Percentiles rank a stretch among this genome's conserved stretches.
Evolutionary conservation across 2,888 invertebrate species (phyloP).

Genomic region (Hipparchia semele): DNA sequence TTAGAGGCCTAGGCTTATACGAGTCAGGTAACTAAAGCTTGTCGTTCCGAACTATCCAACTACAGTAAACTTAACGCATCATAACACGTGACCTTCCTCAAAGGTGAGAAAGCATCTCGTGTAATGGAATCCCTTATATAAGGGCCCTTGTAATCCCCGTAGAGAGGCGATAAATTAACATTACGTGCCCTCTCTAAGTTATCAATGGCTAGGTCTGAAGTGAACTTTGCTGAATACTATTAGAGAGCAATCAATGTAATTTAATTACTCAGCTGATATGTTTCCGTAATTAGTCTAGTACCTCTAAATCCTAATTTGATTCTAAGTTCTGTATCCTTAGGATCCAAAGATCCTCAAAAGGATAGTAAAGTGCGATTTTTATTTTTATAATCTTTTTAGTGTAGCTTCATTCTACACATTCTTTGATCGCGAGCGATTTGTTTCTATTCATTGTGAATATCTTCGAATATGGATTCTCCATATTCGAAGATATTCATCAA

Average conservation of each 20-base stretch:
- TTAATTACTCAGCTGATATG: neutral
- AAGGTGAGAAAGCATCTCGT: constrained; percentile 14
- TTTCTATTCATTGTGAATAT: no score
- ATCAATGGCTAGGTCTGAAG: constrained; percentile 19
- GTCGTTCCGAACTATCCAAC: constrained; percentile 3
- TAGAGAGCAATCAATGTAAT: neutral
- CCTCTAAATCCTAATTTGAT: no score
- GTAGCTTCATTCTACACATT: no score
- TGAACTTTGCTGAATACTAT: constrained; percentile 16
- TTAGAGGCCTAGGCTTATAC: neutral
- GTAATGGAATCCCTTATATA: constrained; percentile 21
- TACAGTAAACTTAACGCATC: constrained; percentile 20
- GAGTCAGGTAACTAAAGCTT: neutral
- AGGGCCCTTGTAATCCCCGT: constrained; percentile 57
- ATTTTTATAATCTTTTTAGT: no score
- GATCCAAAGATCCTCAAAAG: no score
- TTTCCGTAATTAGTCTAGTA: neutral
- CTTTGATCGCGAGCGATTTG: no score
- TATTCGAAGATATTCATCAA: no score
- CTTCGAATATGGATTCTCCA: no score
- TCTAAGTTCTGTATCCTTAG: no score
- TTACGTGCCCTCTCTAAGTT: constrained; percentile 28
- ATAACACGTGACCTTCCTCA: constrained; percentile 16
- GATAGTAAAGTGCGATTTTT: no score
- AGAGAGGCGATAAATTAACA: constrained; percentile 63